A percentile compares a stretch with the other conserved stretches of the same genome.
Evolutionary conservation across 2,113 vertebrate genomes (phyloP).

Genomic region (Parotia lawesii): DNA sequence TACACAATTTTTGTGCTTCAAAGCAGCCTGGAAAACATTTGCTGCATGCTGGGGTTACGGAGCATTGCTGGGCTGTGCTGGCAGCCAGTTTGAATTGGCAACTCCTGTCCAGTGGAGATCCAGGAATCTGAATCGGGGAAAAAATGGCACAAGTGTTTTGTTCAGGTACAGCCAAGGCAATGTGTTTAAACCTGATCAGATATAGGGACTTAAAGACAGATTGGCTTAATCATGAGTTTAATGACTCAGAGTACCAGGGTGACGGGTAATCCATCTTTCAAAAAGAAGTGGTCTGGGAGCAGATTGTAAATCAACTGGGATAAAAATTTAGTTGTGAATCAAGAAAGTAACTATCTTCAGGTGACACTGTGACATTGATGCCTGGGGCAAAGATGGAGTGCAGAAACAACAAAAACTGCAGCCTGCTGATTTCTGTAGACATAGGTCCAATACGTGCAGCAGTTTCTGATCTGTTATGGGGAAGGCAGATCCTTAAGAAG

Average conservation of each 20-base stretch:
- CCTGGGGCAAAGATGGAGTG: not conserved
- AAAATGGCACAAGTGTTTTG: not conserved
- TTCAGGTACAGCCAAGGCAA: not conserved
- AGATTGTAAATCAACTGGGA: not conserved
- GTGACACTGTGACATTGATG: not conserved
- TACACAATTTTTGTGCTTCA: not conserved
- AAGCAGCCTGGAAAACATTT: not conserved
- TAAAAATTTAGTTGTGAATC: not conserved
- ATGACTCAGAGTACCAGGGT: not conserved
- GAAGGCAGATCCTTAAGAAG: not conserved
- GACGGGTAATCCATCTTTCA: not conserved
- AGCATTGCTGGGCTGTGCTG: not conserved
- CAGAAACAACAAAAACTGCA: not conserved
- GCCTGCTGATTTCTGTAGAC: not conserved
- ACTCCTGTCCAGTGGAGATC: not conserved
- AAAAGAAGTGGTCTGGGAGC: not conserved
- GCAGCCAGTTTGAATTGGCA: accelerated
- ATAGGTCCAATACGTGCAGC: not conserved
- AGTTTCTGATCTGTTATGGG: not conserved
- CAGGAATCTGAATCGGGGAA: not conserved
- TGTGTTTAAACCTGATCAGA: not conserved
- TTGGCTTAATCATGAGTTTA: not conserved
- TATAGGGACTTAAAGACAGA: not conserved
- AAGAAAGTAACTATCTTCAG: not conserved
- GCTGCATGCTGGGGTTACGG: accelerated